Evolutionary conservation across 2,888 invertebrate species (phyloP).

Genomic region (Oithona nana): DNA sequence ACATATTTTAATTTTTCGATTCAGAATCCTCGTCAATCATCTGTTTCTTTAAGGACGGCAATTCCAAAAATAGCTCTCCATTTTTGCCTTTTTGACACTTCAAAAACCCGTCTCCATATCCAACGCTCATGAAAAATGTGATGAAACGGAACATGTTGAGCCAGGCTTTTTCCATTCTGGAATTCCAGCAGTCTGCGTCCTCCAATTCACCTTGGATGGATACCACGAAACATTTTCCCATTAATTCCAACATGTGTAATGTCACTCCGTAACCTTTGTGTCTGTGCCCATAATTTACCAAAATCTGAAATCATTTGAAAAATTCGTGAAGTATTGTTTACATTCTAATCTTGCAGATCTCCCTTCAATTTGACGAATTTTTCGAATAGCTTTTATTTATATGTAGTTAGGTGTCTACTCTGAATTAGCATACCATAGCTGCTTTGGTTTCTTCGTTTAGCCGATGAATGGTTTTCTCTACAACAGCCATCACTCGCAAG

Average conservation of each 20-base stretch:
- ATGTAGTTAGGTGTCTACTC: too few relatives aligned
- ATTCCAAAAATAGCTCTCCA: neutral
- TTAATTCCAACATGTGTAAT: neutral
- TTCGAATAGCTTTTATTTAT: too few relatives aligned
- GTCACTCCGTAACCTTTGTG: neutral
- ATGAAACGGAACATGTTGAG: neutral
- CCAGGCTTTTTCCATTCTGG: neutral
- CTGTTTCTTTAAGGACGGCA: too few relatives aligned
- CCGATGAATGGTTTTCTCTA: slow-evolving; percentile 9
- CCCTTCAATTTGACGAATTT: too few relatives aligned
- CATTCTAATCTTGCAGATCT: too few relatives aligned
- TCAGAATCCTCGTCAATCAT: too few relatives aligned
- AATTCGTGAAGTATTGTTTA: too few relatives aligned
- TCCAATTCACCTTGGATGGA: slow-evolving; percentile 1
- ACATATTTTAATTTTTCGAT: too few relatives aligned
- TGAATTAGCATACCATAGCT: neutral
- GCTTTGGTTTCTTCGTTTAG: slow-evolving; percentile 8
- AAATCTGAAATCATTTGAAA: neutral
- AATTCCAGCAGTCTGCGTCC: neutral
- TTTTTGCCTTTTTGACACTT: neutral
- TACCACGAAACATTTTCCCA: slow-evolving; percentile 9
- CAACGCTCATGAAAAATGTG: neutral
- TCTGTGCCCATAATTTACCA: neutral
- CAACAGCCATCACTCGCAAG: slow-evolving; percentile 5
- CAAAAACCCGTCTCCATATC: neutral